phyloP scores from a whole-genome alignment of 2,113 vertebrate species.

The Solea senegalensis region DNA sequence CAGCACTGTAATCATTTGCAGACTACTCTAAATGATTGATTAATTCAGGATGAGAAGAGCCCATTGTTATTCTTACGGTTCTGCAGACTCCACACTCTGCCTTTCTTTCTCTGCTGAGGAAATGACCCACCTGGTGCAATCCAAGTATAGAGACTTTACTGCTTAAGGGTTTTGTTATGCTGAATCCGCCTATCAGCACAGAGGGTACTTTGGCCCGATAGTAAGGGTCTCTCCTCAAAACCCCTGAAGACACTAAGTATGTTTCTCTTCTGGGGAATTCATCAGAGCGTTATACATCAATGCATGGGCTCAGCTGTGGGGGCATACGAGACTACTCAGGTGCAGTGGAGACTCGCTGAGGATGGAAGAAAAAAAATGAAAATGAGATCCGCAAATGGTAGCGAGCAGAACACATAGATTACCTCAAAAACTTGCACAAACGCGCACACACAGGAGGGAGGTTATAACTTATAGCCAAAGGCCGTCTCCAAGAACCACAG shows the following conservation, averaged over 20 bases:
- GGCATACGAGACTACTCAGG: slow-evolving; percentile 17
- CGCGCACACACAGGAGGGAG: slow-evolving; percentile 18
- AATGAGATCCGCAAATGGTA: slow-evolving; percentile 9
- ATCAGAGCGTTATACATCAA: slow-evolving; percentile 26
- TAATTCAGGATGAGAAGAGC: slow-evolving; percentile 24
- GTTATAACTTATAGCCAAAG: slow-evolving; percentile 33
- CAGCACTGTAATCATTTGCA: slow-evolving; percentile 28
- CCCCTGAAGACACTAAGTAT: slow-evolving; percentile 21
- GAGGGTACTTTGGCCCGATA: slow-evolving; percentile 14
- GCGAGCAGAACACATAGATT: neutral
- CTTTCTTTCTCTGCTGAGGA: slow-evolving; percentile 52
- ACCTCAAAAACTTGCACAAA: neutral
- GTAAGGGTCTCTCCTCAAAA: slow-evolving; percentile 41
- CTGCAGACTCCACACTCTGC: slow-evolving; percentile 8
- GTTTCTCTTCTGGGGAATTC: slow-evolving; percentile 19
- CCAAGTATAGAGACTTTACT: slow-evolving; percentile 41
- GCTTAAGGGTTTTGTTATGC: slow-evolving; percentile 66
- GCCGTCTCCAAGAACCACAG: slow-evolving; percentile 41
- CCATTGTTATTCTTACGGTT: slow-evolving; percentile 48
- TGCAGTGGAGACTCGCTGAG: slow-evolving; percentile 6
- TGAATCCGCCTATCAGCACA: slow-evolving; percentile 44
- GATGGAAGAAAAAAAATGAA: neutral
- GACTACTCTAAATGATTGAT: slow-evolving; percentile 4
- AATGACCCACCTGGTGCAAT: slow-evolving; percentile 62
- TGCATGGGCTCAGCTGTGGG: slow-evolving; percentile 22